Conservation (phyloP, 2,113 vertebrate genomes). For the Hemibates koningsi region DNA sequence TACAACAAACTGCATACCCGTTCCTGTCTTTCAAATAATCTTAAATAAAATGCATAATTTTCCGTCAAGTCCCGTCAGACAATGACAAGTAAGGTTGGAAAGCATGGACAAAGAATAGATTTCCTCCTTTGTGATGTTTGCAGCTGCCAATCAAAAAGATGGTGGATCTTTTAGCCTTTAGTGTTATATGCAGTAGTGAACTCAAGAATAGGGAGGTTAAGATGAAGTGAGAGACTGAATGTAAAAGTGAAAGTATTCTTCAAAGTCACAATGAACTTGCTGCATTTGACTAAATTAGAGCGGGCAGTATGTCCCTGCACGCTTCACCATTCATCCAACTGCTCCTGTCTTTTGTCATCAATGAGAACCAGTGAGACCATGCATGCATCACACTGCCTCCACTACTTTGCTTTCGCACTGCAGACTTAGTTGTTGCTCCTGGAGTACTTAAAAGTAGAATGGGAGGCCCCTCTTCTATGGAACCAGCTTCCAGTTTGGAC, state of each 20-base stretch:
- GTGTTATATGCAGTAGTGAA: background rate
- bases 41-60: background rate
- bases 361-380: background rate
- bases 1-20: background rate
- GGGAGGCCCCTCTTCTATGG: background rate
- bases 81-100: background rate
- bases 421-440: fast-evolving
- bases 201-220: background rate
- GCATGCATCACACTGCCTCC: background rate
- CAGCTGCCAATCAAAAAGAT: background rate
- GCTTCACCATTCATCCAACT: background rate
- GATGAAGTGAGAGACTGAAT: background rate
- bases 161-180: background rate
- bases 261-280: background rate
- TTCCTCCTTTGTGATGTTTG: background rate
- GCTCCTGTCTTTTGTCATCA: background rate
- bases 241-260: background rate
- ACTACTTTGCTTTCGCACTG: fast-evolving
- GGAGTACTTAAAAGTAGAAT: background rate
- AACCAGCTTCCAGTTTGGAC: background rate
- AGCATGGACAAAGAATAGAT: background rate
- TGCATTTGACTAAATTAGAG: background rate
- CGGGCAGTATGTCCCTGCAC: background rate
- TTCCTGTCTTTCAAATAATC: fast-evolving
- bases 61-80: background rate